Conservation (phyloP, 64 coral and sea anemone genomes). For the Acropora yongei region DNA sequence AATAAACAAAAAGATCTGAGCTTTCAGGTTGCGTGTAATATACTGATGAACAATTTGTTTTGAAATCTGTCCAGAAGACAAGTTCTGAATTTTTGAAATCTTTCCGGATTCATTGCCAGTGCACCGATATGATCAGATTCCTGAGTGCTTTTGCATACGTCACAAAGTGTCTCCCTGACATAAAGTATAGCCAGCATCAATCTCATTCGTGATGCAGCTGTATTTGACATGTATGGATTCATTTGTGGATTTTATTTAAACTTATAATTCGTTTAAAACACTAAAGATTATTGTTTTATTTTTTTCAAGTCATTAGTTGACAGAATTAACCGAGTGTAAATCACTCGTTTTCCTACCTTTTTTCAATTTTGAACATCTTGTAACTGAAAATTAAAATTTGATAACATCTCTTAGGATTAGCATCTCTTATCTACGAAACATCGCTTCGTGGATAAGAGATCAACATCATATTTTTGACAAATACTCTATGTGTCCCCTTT, state of each 20-base stretch:
- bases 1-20: too few relatives aligned
- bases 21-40: background rate
- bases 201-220: too few relatives aligned
- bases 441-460: background rate
- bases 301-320: background rate
- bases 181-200: too few relatives aligned
- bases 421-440: background rate
- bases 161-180: too few relatives aligned
- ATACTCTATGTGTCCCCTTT: too few relatives aligned
- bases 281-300: background rate
- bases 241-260: too few relatives aligned
- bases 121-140: too few relatives aligned
- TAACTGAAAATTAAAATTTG: background rate
- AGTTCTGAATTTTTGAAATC: background rate
- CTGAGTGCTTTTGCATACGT: too few relatives aligned
- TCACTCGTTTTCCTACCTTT: background rate
- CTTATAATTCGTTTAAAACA: too few relatives aligned
- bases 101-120: background rate
- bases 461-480: too few relatives aligned
- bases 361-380: background rate
- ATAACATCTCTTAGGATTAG: background rate
- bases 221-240: too few relatives aligned
- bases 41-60: background rate
- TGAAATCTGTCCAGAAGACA: background rate
- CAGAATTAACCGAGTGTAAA: background rate